Percentiles rank a stretch among this genome's conserved stretches.
phyloP scores from a whole-genome alignment of 2,797 vertebrate species.

The Poeciliopsis gracilis region DNA sequence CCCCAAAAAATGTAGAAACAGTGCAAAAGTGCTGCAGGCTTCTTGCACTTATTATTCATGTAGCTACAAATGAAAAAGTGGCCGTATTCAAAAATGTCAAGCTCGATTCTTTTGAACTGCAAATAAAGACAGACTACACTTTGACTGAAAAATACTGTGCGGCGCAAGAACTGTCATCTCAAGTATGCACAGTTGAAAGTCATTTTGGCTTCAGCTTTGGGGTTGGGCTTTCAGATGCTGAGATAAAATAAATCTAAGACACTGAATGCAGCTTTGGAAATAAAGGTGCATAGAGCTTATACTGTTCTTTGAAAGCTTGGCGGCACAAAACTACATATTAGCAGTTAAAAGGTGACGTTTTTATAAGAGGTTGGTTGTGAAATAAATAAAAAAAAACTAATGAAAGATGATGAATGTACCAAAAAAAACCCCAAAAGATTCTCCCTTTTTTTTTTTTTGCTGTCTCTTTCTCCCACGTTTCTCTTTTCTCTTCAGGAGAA shows the following conservation, averaged over 20 bases:
- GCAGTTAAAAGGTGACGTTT: not conserved
- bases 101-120: not conserved
- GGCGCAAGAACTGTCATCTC: not conserved
- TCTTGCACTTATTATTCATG: not conserved
- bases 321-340: not conserved
- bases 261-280: not conserved
- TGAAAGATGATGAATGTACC: conserved; percentile 14
- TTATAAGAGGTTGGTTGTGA: conserved; percentile 7
- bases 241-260: not conserved
- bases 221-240: not conserved
- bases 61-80: not conserved
- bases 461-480: conserved; percentile 27
- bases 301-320: not conserved
- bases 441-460: not conserved
- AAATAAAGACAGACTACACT: not conserved
- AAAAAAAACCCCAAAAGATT: not conserved
- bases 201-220: not conserved
- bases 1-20: not conserved
- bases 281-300: not conserved
- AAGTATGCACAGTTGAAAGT: not conserved
- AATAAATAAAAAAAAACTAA: conserved; percentile 2
- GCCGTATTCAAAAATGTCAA: not conserved
- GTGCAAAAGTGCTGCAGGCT: not conserved
- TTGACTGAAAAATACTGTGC: not conserved
- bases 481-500: conserved; percentile 36